Evolutionary conservation across 2,888 invertebrate species (phyloP), one percentile per base, ranked within the genome.

Genomic region (Drosophila austrosaltans): DNA sequence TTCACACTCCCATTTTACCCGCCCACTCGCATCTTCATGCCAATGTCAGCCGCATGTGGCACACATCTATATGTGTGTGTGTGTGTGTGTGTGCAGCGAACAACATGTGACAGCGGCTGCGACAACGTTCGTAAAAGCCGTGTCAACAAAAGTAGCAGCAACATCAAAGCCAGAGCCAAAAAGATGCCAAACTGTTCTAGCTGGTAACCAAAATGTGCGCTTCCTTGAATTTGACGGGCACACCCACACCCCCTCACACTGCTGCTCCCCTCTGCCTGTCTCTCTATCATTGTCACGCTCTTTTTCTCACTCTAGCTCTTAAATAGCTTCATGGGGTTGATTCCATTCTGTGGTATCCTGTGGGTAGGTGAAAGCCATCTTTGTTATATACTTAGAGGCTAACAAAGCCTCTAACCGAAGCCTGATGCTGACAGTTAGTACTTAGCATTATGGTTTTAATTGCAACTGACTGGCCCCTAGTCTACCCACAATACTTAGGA

Each of bases 21-120:
- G 48, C 48, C 64, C 57, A 59, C 69, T 64, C 67, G 63, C 69
- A 58, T 57, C 32, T 42, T 60, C 30, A 53, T 59, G 32, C 44
- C 53, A 56, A 53, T 30, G 32, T 42, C 57, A 54, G 60, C 40
- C 60, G 30, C 63, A 67, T 20, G 48, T 53, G 42, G 66, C n/a
- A 58, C 48, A 63, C 36, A 5, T 42, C 1, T 16, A 6, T 16
- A 6, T 16, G 5, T 25, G 32, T 12, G 54, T 63, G 39, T 20
- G 61, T 16, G 10, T 25, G 44, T 25, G 40, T 64, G 70, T 44
- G 36, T 20, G 75, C 74, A 66, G 72, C 68, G 63, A 69, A 77
- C 78, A 87, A 78, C 76, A 81, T 81, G 83, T 78, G 87, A 80
- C 85, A 86, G 77, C 83, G 73, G 81, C 77, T 85, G 87, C 78